Evolutionary conservation across 2,888 invertebrate genomes (phyloP).

Genomic region (Acanthosepion pharaonis): DNA sequence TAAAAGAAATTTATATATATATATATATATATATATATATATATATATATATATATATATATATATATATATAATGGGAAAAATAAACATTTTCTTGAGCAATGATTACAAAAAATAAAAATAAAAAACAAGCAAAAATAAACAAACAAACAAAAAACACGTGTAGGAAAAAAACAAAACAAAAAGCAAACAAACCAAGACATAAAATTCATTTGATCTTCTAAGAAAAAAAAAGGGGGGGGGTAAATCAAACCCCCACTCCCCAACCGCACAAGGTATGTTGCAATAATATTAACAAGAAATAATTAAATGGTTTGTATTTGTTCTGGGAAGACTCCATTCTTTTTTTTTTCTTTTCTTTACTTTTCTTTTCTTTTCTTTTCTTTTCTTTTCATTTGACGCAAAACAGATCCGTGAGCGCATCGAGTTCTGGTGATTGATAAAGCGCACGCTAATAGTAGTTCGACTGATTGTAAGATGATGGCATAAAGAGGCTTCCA

Average conservation of each 20-base stretch:
- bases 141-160: not conserved
- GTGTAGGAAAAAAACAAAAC: not conserved
- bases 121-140: not conserved
- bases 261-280: too few relatives aligned
- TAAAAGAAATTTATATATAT: too few relatives aligned
- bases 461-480: not conserved
- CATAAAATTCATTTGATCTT: not conserved
- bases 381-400: not conserved
- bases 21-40: too few relatives aligned
- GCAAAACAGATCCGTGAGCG: not conserved
- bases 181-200: not conserved
- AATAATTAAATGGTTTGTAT: not conserved
- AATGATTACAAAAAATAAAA: not conserved
- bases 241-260: too few relatives aligned
- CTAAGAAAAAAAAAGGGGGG: not conserved
- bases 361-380: not conserved
- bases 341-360: too few relatives aligned
- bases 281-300: too few relatives aligned
- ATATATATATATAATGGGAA: too few relatives aligned
- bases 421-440: not conserved
- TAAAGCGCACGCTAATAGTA: not conserved
- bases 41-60: too few relatives aligned
- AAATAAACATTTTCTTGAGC: too few relatives aligned
- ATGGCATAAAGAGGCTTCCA: slow-evolving; percentile 12
- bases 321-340: not conserved